Base-by-base conservation (phyloP, 2,113 vertebrate genomes). In the Mobula hypostoma region DNA sequence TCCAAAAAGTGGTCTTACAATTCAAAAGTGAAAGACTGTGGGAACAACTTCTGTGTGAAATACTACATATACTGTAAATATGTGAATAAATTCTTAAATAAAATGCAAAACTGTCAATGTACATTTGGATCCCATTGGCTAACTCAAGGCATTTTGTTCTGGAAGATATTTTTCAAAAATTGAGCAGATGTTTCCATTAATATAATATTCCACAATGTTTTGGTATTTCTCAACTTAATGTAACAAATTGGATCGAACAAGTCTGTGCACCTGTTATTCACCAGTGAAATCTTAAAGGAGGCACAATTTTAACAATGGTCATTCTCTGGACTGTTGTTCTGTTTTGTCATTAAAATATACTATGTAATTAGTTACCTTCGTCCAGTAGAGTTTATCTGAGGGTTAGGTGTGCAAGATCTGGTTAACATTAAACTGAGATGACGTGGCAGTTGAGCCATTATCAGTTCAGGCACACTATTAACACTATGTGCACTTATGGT, bases 201-300 rank as follows among this genome's bases (percentile, higher is more conserved):
- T 93, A 6, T 56, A 93, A 93, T 93, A 93, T 93, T 93, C 12
- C 40, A 72, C 68, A 74, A 11, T 72, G 36, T 93, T 93, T 93
- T 93, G 91, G 36, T 68, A 74, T 93, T 40, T 74, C 36, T 48
- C 91, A 32, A 48, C 40, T 40, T 93, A 27, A 76, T 68, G 56
- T 56, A 48, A 48, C 56, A 74, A 93, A 76, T 76, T 93, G 91
- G 9, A 93, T 27, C 48, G 21, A 93, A 48, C 36, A 76, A 56
- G 40, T 93, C n/a, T 27, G 24, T 56, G 40, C 91, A 76, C 24
- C 40, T 93, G 70, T 21, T 93, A 32, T 93, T 93, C 27, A 48
- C 36, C 24, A 93, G 68, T 32, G 61, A 63, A 90, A 90, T 90
- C 61, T 90, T 90, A 66, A 29, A 68, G 58, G 29, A 66, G n/a